Conservation (phyloP, 2,113 vertebrate species). For the Haemorhous mexicanus region DNA sequence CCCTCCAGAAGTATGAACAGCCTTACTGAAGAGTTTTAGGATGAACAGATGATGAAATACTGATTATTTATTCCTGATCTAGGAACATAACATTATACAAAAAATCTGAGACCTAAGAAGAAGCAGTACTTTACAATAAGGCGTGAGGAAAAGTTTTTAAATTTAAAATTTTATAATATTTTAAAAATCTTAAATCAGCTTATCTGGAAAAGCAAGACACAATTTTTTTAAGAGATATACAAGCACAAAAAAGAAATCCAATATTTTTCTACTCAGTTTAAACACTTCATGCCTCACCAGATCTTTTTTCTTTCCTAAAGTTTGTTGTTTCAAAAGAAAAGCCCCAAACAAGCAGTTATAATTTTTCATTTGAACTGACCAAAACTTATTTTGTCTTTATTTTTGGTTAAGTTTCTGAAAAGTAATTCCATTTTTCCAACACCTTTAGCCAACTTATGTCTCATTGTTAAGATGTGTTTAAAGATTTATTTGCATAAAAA, state of each 20-base stretch:
- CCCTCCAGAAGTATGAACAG: neutral
- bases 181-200: neutral
- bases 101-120: neutral
- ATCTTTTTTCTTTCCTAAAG: neutral
- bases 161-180: neutral
- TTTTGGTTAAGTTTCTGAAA: neutral
- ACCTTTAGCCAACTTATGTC: neutral
- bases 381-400: neutral
- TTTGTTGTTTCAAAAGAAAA: neutral
- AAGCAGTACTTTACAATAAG: neutral
- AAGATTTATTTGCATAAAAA: neutral
- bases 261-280: fast-evolving
- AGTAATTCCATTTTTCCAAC: neutral
- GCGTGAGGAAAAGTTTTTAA: neutral
- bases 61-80: neutral
- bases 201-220: neutral
- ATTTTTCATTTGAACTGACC: neutral
- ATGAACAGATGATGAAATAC: neutral
- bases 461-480: neutral
- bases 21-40: neutral
- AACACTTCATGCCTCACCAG: neutral
- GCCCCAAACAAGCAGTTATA: neutral
- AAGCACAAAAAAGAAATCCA: neutral
- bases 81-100: neutral
- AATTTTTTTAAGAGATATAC: neutral